These are phyloP conservation scores for Drosophila colorata DNA, from an alignment of 2,888 invertebrate species.

Conservation along the genomic window DNA sequence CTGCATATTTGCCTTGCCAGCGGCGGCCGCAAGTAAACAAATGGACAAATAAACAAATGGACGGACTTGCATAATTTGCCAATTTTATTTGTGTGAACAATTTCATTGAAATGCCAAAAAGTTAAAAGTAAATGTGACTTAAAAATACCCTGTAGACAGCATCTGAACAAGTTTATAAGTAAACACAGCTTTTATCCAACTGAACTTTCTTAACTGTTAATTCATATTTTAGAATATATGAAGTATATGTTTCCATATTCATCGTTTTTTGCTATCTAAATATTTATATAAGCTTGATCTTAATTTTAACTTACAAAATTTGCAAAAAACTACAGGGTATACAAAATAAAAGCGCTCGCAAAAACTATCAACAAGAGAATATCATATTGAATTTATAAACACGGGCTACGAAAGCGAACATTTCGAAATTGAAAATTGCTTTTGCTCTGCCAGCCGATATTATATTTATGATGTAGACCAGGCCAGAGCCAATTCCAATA, in stretches of 20 bases:
- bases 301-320: too few species aligned
- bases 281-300: too few species aligned
- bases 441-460: constrained; percentile 12
- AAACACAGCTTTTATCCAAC: too few species aligned
- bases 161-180: too few species aligned
- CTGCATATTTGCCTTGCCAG: constrained; percentile 53
- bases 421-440: constrained; percentile 20
- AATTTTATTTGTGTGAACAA: constrained; percentile 54
- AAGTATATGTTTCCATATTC: too few species aligned
- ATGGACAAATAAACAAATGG: constrained; percentile 57
- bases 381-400: constrained; percentile 44
- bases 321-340: constrained; percentile 1
- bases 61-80: constrained; percentile 53
- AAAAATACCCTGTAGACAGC: background rate
- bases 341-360: background rate
- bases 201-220: too few species aligned
- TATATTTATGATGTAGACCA: constrained; percentile 43
- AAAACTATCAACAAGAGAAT: constrained; percentile 10
- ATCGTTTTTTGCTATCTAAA: too few species aligned
- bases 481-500: constrained; percentile 18
- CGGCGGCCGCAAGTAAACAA: constrained; percentile 58
- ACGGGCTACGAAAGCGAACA: constrained; percentile 10
- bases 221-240: too few species aligned
- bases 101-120: constrained; percentile 49
- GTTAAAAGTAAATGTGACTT: background rate